phyloP scores from a whole-genome alignment of 2,113 vertebrate genomes.

The Eonycteris spelaea region DNA sequence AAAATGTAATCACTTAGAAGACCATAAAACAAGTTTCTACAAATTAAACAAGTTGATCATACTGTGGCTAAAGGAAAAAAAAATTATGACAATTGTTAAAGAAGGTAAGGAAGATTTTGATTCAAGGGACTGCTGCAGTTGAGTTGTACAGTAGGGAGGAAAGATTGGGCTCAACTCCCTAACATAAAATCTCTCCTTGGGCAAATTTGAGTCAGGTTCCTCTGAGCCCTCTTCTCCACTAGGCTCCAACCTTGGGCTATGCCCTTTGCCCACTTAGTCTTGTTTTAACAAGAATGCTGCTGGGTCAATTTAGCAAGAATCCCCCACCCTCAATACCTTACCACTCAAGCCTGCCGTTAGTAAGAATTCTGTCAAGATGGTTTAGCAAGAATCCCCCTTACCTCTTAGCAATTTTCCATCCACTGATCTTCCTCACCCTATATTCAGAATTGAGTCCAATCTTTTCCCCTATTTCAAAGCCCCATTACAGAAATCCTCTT shows the following conservation, averaged over 20 bases:
- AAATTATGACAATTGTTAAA: neutral
- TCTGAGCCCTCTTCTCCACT: neutral
- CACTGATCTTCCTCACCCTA: neutral
- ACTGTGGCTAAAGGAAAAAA: neutral
- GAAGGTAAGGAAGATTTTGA: neutral
- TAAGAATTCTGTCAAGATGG: neutral
- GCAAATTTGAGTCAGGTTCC: neutral
- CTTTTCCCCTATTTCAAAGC: neutral
- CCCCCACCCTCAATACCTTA: neutral
- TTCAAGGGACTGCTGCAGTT: neutral
- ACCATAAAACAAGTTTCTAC: neutral
- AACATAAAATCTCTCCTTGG: neutral
- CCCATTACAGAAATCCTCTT: neutral
- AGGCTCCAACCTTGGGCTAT: neutral
- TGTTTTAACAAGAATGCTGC: neutral
- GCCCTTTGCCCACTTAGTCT: neutral
- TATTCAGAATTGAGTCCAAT: neutral
- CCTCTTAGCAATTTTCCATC: neutral
- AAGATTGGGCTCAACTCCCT: neutral
- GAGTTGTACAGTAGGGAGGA: neutral
- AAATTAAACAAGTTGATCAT: neutral
- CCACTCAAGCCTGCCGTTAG: neutral
- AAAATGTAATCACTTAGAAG: neutral
- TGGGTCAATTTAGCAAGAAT: neutral
- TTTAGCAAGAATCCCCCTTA: neutral